Evolutionary conservation across 2,888 invertebrate species (phyloP), one percentile per base, ranked within the genome.

Genomic region (Cryptocephalus moraei): DNA sequence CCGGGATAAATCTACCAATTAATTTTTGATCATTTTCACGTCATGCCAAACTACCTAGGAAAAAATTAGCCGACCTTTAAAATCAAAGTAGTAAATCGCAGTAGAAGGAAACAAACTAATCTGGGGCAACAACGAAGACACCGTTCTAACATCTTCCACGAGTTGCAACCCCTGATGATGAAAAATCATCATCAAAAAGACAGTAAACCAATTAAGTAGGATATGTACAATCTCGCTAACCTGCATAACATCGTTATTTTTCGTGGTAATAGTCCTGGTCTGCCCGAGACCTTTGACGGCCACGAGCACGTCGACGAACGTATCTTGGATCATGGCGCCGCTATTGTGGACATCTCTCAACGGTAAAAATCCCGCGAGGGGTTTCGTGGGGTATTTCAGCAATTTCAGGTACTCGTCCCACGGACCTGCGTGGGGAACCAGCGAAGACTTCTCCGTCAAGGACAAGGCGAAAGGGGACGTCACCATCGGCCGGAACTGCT

Each of bases 291-390:
- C 56, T 56, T 80, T 80, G 0, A 89, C 80, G 8, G 80, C 80
- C 0, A 84, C 84, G 43, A 89, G 68, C 41, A 88, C 67, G 67
- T 87, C 84, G 4, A 86, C 78, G 50, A 69, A 70, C 56, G 70
- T 65, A 66, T 78, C 66, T 56, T 58, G 57, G 47, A 62, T 57
- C 14, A 49, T 49, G 32, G 69, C 63, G 22, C 74, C 69, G 49
- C 73, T 71, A 6, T 69, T 68, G 43, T 74, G 69, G 47, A 79
- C 66, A 66, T 79, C 78, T 31, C 76, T 73, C 11, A 86, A 67
- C 9, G 77, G 77, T 12, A 68, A 57, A 55, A 65, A 70, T 40
- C 76, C 77, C 0, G 76, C 71, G 1, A 78, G 66, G 1, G 77
- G 78, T 66, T 85, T 87, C 0, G 84, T 81, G 0, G 88, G 82